Evolutionary conservation across 2,113 vertebrate species (phyloP), one percentile per base, ranked within the genome.

Genomic region (Telmatochromis bifrenatus): DNA sequence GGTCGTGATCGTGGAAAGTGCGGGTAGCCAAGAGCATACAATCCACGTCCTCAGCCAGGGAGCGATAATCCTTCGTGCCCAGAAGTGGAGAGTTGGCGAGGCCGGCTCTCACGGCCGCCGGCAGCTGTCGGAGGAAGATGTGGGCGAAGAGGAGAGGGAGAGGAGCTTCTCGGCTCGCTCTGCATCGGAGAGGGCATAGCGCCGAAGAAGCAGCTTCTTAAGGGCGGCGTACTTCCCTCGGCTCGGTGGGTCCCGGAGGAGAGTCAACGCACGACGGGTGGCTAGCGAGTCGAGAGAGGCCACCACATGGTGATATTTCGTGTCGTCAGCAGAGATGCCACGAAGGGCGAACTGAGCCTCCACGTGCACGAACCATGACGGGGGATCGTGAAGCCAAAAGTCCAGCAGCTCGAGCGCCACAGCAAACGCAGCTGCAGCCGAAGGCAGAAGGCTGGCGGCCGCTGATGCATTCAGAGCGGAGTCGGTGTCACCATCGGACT

Each of bases 1-100:
- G 13, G 42, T 45, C 1, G 3, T 4, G 42, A 14, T 45, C 42
- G 2, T 39, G 11, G 39, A 42, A 6, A 3, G 39, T 13, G 39
- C 12, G 0, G 39, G 39, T 42, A 13, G 39, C 39, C 39, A 42
- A 0, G 42, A 45, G 42, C 0, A 45, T 45, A 45, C 13, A 0
- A 45, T 45, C 42, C 42, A 1, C 12, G 0, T 45, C 42, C 42
- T 45, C 42, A 45, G 42, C 42, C 42, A 45, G 42, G 42, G 13
- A 14, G 42, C 42, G 3, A 45, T 45, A 14, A 45, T 45, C 42
- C 42, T 14, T 45, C 42, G 6, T 4, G 42, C 13, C 42, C 13
- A 45, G 42, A 45, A 14, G 42, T 0, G 42, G 42, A 45, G 42
- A 45, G 13, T 7, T 45, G 42, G 13, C 13, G 3, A 45, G 42